Evolutionary conservation across 2,797 vertebrate genomes (phyloP).

Genomic region (Apogon hyalosoma): DNA sequence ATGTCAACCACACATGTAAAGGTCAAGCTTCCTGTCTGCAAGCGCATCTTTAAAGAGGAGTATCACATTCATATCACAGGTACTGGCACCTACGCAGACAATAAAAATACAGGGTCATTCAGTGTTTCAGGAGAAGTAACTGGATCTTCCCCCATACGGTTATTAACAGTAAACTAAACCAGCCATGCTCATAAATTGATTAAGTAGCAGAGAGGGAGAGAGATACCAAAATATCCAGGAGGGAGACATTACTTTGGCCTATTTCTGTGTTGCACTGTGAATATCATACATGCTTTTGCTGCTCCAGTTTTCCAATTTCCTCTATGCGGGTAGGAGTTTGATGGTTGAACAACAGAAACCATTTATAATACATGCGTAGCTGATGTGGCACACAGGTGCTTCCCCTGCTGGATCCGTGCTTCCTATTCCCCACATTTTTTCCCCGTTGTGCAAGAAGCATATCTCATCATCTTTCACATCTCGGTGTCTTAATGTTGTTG

Average conservation of each 20-base stretch:
- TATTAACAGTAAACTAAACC: slow-evolving; percentile 2
- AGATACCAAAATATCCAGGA: slow-evolving; percentile 27
- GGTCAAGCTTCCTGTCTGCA: slow-evolving; percentile 94
- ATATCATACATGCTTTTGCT: slow-evolving; percentile 24
- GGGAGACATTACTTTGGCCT: slow-evolving; percentile 45
- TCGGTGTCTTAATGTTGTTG: slow-evolving; percentile 48
- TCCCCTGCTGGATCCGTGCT: slow-evolving; percentile 7
- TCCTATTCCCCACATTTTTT: slow-evolving; percentile 11
- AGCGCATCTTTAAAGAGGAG: slow-evolving; percentile 94
- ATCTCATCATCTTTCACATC: slow-evolving; percentile 54
- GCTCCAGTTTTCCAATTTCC: slow-evolving; percentile 53
- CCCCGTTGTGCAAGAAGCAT: slow-evolving; percentile 21
- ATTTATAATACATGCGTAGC: slow-evolving; percentile 66
- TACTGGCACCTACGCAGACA: slow-evolving; percentile 59
- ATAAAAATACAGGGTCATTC: neutral
- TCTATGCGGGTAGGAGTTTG: slow-evolving; percentile 37
- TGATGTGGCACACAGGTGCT: slow-evolving; percentile 61
- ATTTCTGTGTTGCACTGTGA: slow-evolving; percentile 44
- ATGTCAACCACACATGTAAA: slow-evolving; percentile 94
- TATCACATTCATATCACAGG: slow-evolving; percentile 98
- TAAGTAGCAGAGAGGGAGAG: slow-evolving; percentile 31
- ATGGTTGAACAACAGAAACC: slow-evolving; percentile 55
- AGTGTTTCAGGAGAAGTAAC: slow-evolving; percentile 12
- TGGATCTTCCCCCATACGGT: neutral
- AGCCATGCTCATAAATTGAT: slow-evolving; percentile 30